phyloP scores from a whole-genome alignment of 2,113 vertebrate species.

The Ammodytes marinus region DNA sequence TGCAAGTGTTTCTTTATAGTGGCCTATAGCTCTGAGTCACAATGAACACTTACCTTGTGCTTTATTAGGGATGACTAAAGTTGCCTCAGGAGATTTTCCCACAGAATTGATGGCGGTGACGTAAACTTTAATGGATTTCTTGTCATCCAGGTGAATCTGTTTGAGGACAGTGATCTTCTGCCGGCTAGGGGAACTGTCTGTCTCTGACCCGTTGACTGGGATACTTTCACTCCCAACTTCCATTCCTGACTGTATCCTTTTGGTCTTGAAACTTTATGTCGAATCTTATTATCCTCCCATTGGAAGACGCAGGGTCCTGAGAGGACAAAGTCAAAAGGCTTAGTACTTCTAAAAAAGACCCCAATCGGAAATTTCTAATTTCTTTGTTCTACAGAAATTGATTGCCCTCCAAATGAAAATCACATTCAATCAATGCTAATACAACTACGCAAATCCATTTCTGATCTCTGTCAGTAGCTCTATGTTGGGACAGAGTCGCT shows the following conservation, averaged over 20 bases:
- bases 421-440: background rate
- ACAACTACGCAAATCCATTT: background rate
- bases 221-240: background rate
- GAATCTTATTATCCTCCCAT: constrained; percentile 88
- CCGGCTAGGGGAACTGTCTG: background rate
- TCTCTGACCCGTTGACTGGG: constrained; percentile 56
- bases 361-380: background rate
- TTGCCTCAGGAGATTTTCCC: constrained; percentile 83
- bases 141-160: constrained; percentile 49
- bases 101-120: constrained; percentile 85
- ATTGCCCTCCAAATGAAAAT: background rate
- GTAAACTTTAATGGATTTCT: constrained; percentile 59
- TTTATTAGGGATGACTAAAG: constrained; percentile 79
- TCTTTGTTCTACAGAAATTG: background rate
- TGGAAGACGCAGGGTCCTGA: constrained; percentile 75
- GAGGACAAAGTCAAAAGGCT: constrained; percentile 3
- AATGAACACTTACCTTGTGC: constrained; percentile 50
- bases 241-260: background rate
- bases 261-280: constrained; percentile 72
- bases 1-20: background rate
- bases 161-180: constrained; percentile 1
- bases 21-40: background rate
- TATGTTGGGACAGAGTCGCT: background rate
- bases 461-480: background rate
- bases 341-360: too few relatives aligned